Conservation (phyloP, 2,797 vertebrate species). For the Anguilla anguilla region DNA sequence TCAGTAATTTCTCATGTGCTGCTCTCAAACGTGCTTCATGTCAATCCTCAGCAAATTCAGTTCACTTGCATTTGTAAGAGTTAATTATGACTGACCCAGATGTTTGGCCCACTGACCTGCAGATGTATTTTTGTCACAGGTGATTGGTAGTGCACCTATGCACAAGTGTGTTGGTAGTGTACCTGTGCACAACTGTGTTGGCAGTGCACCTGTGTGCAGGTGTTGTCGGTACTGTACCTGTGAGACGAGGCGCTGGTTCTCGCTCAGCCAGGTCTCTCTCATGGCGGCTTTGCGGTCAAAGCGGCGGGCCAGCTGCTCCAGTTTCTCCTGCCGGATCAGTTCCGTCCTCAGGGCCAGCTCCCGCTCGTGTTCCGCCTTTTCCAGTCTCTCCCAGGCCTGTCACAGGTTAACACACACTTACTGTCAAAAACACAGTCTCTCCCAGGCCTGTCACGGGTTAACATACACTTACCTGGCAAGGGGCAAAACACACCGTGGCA, state of each 20-base stretch:
- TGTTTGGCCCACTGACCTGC: neutral
- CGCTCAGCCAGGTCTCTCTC: constrained; percentile 94
- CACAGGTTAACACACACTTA: neutral
- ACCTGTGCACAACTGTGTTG: neutral
- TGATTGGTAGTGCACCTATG: neutral
- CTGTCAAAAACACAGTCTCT: neutral
- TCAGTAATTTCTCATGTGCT: neutral
- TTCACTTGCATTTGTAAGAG: neutral
- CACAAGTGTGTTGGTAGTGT: neutral
- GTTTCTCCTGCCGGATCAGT: constrained; percentile 95
- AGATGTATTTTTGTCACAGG: neutral
- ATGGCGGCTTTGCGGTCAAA: constrained; percentile 96
- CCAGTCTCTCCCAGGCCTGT: constrained; percentile 45
- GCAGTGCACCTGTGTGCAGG: neutral
- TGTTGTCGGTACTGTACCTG: constrained; percentile 80
- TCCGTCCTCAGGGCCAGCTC: constrained; percentile 92
- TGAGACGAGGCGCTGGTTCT: constrained; percentile 92
- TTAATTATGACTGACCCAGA: neutral
- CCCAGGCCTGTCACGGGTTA: neutral
- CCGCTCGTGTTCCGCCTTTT: constrained; percentile 94
- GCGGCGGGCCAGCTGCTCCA: constrained; percentile 91
- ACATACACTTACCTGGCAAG: neutral
- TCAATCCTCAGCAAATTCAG: neutral
- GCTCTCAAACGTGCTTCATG: neutral
- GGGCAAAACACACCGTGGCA: neutral